These are phyloP conservation scores for Semotilus atromaculatus DNA, from an alignment of 2,797 vertebrate species.

Conservation along the genomic window DNA sequence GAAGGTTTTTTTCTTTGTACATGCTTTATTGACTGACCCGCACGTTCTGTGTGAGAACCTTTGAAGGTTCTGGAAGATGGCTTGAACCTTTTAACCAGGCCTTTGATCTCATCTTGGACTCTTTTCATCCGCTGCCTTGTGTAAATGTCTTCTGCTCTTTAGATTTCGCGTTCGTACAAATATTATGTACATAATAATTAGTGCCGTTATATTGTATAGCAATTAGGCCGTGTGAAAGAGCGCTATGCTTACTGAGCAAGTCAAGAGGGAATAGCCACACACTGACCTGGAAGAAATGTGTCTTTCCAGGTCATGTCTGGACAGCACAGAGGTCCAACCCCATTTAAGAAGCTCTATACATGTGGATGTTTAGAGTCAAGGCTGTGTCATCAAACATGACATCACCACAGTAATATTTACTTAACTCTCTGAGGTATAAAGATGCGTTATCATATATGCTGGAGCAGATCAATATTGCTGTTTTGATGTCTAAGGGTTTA, in stretches of 20 bases:
- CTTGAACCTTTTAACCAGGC: constrained; percentile 36
- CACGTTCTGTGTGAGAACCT: constrained; percentile 45
- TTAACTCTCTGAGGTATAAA: neutral
- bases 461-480: neutral
- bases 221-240: neutral
- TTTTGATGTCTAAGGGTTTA: neutral
- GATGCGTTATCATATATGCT: neutral
- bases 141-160: constrained; percentile 2
- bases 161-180: neutral
- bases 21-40: constrained; percentile 70
- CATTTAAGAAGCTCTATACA: constrained; percentile 43
- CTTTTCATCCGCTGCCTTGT: constrained; percentile 10
- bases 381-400: constrained; percentile 42
- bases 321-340: constrained; percentile 48
- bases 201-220: neutral
- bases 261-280: constrained; percentile 51
- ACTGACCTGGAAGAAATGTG: constrained; percentile 63
- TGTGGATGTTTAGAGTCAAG: constrained; percentile 42
- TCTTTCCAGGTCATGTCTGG: constrained; percentile 55
- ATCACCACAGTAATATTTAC: constrained; percentile 35
- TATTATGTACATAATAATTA: neutral
- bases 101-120: constrained; percentile 22
- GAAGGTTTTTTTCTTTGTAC: constrained; percentile 74
- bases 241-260: constrained; percentile 13
- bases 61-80: constrained; percentile 45